phyloP scores from a whole-genome alignment of 1,140 invertebrate genomes.

The Dreissena rostriformis region DNA sequence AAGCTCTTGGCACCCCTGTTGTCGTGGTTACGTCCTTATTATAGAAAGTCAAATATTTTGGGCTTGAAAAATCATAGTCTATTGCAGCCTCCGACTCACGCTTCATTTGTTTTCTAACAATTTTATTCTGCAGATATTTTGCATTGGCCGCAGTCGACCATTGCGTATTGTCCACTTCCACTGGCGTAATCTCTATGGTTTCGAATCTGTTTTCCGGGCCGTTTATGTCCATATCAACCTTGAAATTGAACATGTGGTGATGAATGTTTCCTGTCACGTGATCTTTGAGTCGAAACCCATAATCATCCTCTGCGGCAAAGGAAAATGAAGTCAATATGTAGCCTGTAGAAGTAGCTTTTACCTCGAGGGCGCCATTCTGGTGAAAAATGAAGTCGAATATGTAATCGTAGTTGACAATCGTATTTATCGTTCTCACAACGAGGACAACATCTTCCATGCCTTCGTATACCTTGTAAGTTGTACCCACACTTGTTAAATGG shows the following conservation, averaged over 20 bases:
- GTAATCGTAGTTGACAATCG: constrained; percentile 76
- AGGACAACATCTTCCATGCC: constrained; percentile 70
- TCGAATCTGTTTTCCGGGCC: constrained; percentile 69
- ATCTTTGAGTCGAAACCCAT: constrained; percentile 64
- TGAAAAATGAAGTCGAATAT: constrained; percentile 76
- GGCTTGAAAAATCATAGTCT: constrained; percentile 66
- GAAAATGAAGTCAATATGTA: constrained; percentile 63
- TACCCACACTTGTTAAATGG: constrained; percentile 60
- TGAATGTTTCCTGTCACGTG: constrained; percentile 67
- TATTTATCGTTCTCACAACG: constrained; percentile 66
- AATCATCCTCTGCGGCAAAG: constrained; percentile 49
- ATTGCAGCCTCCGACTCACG: constrained; percentile 65
- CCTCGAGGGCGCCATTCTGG: constrained; percentile 72
- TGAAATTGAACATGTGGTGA: constrained; percentile 73
- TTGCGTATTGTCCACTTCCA: constrained; percentile 16
- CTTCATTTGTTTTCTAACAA: constrained; percentile 42
- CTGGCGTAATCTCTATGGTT: constrained; percentile 65
- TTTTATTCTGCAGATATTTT: constrained; percentile 29
- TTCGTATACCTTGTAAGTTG: constrained; percentile 62
- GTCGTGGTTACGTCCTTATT: constrained; percentile 62
- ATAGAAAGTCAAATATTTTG: constrained; percentile 72
- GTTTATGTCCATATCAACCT: constrained; percentile 70
- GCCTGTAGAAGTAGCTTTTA: constrained; percentile 62
- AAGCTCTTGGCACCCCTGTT: constrained; percentile 60
- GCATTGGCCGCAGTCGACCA: constrained; percentile 24